Base-by-base conservation (phyloP, 2,113 vertebrate genomes). In the Gobio gobio region DNA sequence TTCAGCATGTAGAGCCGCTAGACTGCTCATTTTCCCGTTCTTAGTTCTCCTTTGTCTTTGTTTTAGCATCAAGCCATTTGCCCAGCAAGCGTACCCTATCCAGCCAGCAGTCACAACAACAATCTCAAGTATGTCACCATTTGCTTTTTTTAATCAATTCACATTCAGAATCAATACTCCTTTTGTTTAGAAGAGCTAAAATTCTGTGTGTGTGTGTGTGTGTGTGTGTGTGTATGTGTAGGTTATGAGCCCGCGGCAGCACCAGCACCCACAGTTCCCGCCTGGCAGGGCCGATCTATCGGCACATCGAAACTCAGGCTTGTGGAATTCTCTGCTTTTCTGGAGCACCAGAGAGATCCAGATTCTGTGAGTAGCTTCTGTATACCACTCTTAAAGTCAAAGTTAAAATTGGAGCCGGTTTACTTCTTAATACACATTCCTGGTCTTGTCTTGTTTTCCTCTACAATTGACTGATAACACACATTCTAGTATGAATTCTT, bases 271-370 rank as follows among this genome's bases (percentile, higher is more conserved):
- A 97, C 97, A 0, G 96, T 97, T 79, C 98, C 98, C 33, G 98
- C 97, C 0, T 99, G 98, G 98, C 98, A 99, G 92, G 98, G 98
- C 59, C 96, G 98, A 83, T 99, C 98, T 8, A 98, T 99, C 74
- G 98, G 98, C 84, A 99, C 98, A 77, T 97, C 97, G 83, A 99
- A 99, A 92, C 98, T 99, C 90, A 93, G 97, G 90, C 95, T 97
- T 90, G 97, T 99, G 90, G 98, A 99, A 90, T 99, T 99, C 87
- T 98, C 97, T 0, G 98, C 98, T 90, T 99, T 99, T 90, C 95
- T 99, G 36, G 98, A 99, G 89, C 98, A 99, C 88, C 97, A 98
- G 91, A 95, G 97, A 93, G 97, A 99, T 92, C 97, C 96, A 0
- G 98, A 99, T 88, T 96, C 97, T 14, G 98, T 99, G 86, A 93